Evolutionary conservation across 2,113 vertebrate species (phyloP), one percentile per base, ranked within the genome.

Genomic region (Mola mola): DNA sequence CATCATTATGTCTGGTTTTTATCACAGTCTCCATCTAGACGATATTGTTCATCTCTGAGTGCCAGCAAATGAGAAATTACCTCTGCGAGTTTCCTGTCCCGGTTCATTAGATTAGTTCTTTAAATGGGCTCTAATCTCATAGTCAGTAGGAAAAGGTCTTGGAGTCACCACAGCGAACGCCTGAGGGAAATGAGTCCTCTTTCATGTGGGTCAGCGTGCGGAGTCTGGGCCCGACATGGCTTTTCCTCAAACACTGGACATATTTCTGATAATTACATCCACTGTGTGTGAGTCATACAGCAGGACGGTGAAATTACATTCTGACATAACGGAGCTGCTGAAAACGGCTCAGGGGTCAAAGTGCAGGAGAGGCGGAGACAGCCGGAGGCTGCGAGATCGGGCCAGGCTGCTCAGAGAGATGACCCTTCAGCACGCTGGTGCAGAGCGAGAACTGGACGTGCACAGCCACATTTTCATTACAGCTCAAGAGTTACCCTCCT

Each of bases 271-370:
- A 55, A 78, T 72, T 71, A 67, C 33, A 47, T 62, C 16, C 34
- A 26, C 46, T 29, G 40, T 36, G 37, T 29, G 49, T 26, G 44
- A 20, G 31, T 3, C 34, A 24, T 61, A 17, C 75, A 63, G 21
- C 31, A 40, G 46, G 40, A 44, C 22, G 29, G 6, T 41, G 31
- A 56, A 64, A 82, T 71, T 66, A 77, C 57, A 67, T 49, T 53
- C 25, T 81, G 71, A 81, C 63, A 62, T 56, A 78, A 80, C 77
- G 57, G 71, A 31, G 59, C 38, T 66, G 83, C 46, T 69, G 65
- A 64, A 58, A 66, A 66, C 12, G 36, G 66, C 58, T 55, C 43
- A 1, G 25, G 56, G 59, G 9, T 29, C 10, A 13, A 26, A 2
- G 41, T 57, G 48, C 24, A 22, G 16, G 44, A 25, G 64, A 20